A percentile compares a stretch with the other conserved stretches of the same genome.
phyloP scores from a whole-genome alignment of 2,113 vertebrate genomes.

The Phalacrocorax aristotelis region DNA sequence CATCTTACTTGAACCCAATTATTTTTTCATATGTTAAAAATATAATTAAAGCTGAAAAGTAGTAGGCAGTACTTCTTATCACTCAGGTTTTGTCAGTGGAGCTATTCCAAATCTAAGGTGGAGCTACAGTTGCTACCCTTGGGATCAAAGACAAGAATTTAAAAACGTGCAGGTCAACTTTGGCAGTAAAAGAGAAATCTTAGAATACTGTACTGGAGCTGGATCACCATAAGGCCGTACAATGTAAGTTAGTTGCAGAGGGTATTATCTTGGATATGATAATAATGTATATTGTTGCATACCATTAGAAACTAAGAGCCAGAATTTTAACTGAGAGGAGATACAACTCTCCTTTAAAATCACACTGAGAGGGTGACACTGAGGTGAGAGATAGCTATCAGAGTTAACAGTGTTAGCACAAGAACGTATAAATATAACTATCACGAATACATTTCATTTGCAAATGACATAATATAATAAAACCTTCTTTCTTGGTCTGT shows the following conservation, averaged over 20 bases:
- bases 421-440: neutral
- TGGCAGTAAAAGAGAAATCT: neutral
- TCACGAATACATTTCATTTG: neutral
- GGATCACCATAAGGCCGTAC: neutral
- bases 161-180: neutral
- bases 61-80: neutral
- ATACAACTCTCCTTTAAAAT: neutral
- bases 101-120: neutral
- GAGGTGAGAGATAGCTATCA: neutral
- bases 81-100: neutral
- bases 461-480: neutral
- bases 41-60: neutral
- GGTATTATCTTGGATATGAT: neutral
- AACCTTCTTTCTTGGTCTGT: neutral
- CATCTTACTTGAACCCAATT: neutral
- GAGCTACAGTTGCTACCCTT: neutral
- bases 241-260: neutral
- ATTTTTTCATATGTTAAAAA: neutral
- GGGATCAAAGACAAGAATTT: neutral
- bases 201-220: neutral
- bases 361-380: neutral
- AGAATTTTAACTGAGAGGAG: neutral
- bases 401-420: neutral
- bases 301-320: neutral
- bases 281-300: neutral